Base-by-base conservation (phyloP, 2,797 vertebrate species). In the Oreortyx pictus region DNA sequence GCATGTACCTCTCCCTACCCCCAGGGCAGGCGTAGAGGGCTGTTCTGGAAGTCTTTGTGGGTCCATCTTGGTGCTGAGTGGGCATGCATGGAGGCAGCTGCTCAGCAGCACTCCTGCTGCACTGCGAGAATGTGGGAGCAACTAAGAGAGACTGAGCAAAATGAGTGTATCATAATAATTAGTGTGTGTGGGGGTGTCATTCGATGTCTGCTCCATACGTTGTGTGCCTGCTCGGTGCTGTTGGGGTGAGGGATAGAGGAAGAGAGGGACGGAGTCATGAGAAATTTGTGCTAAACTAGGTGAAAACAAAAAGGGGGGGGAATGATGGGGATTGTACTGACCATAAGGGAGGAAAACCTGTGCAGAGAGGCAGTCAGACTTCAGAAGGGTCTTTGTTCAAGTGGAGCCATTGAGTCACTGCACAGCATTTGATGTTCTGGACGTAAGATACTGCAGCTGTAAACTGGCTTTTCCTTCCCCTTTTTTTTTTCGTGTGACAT, bases 401-500 rank as follows among this genome's bases (percentile, higher is more conserved):
- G 25, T 27, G 33, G 52, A 84, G 44, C 16, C 15, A 24, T 79
- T 88, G 82, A 31, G n/a, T 72, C 54, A 20, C 70, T 62, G 33
- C 87, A 52, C 31, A 43, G 14, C 57, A 5, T 13, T 16, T 22
- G 23, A 19, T n/a, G 41, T 56, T 33, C 29, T 39, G 23, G 25
- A 57, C 19, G 23, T 35, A 35, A 87, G 82, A 47, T 60, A 47
- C 24, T 24, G 14, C 20, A 41, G 18, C 64, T 90, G 6, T 79
- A n/a, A 52, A 43, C 46, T 54, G 0, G 7, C 11, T 61, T 91
- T 86, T 56, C 73, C 59, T 62, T 27, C 13, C 11, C 2, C 7
- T 70, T 88, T 92, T 89, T 92, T 89, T 22, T 87, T 89, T 83
- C 64, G 54, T 62, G 60, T 89, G 77, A 70, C 59, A 60, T 88